phyloP scores from a whole-genome alignment of 2,888 invertebrate species.

The Phalangium opilio region DNA sequence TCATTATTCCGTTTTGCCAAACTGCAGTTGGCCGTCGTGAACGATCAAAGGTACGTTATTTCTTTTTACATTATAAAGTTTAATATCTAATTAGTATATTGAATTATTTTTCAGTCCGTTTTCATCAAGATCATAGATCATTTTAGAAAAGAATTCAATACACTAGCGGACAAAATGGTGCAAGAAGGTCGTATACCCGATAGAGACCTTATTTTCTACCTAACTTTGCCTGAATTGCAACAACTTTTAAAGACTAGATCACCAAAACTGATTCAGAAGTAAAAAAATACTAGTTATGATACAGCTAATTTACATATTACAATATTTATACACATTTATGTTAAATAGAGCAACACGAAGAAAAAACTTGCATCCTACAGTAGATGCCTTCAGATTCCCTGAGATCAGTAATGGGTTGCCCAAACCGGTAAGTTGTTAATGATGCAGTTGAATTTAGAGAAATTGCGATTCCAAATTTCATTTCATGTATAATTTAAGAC shows the following conservation, averaged over 20 bases:
- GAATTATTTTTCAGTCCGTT: neutral
- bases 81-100: too few relatives aligned
- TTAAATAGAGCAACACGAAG: slow-evolving; percentile 46
- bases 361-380: slow-evolving; percentile 41
- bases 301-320: too few relatives aligned
- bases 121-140: slow-evolving; percentile 5
- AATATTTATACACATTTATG: too few relatives aligned
- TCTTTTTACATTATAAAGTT: too few relatives aligned
- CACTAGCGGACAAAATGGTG: slow-evolving; percentile 24
- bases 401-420: slow-evolving; percentile 42
- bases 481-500: too few relatives aligned
- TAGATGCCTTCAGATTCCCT: slow-evolving; percentile 46
- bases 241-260: slow-evolving; percentile 39
- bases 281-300: too few relatives aligned
- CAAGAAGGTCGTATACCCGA: slow-evolving; percentile 46
- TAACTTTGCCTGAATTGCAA: slow-evolving; percentile 50
- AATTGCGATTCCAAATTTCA: too few relatives aligned
- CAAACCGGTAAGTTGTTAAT: slow-evolving; percentile 26
- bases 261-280: slow-evolving; percentile 26
- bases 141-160: slow-evolving; percentile 6
- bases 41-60: too few relatives aligned
- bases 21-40: too few relatives aligned
- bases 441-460: too few relatives aligned
- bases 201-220: slow-evolving; percentile 46
- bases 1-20: too few relatives aligned